Base-by-base conservation (phyloP, 2,113 vertebrate genomes). In the Alethe diademata region DNA sequence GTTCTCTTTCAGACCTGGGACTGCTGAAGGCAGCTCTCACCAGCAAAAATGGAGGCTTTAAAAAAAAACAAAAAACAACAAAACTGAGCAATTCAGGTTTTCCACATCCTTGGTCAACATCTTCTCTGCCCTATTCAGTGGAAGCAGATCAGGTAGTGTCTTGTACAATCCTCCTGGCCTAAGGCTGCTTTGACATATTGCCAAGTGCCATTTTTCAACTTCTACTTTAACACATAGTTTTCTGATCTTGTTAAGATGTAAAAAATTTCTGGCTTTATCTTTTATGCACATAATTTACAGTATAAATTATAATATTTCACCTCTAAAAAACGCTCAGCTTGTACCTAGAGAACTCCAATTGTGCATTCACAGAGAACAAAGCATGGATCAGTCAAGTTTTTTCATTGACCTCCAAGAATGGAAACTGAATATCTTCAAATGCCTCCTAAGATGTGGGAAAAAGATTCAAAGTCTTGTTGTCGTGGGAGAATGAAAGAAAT, bases 111-210 rank as follows among this genome's bases (percentile, higher is more conserved):
- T 80, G 40, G 8, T 50, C 42, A 66, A 23, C 7, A 24, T 4
- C 0, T 56, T 42, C n/a, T 18, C 57, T 35, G 13, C 4, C 7
- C 6, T 26, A 29, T 66, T 81, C 40, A 45, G 35, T 3, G 3
- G 9, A 6, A 11, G 8, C 3, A 12, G 56, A 65, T 5, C 50
- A 17, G 3, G 2, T 16, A 18, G 9, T 12, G 7, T 29, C 12
- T 36, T 83, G 31, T 73, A 33, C 20, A 78, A 1, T 36, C 8
- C 26, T 90, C 19, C 53, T 79, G 20, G 57, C 19, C 42, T 40
- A 38, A 45, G 12, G 10, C 47, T 47, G 11, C 35, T 88, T 78
- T 29, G 14, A 36, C 26, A 5, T 47, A 48, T n/a, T 74, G 22
- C 18, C 45, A 86, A 80, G 84, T 19, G 11, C 4, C 28, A 54